phyloP scores from a whole-genome alignment of 2,113 vertebrate species.

The Heterocephalus glaber region DNA sequence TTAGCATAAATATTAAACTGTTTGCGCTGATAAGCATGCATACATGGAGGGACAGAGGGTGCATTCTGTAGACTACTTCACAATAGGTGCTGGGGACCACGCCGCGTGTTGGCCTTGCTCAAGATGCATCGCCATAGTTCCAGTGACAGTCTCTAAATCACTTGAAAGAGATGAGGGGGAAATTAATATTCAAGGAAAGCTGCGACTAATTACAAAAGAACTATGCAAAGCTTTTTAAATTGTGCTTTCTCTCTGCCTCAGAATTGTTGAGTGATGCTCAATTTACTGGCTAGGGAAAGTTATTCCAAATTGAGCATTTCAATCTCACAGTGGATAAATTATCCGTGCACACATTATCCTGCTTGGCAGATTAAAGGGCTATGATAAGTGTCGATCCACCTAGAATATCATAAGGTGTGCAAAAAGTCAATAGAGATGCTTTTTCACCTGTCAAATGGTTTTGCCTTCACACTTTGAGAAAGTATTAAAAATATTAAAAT shows the following conservation, averaged over 20 bases:
- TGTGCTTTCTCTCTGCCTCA: constrained; percentile 78
- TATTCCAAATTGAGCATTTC: constrained; percentile 78
- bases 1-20: constrained; percentile 93
- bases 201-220: constrained; percentile 82
- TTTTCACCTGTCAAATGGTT: constrained; percentile 66
- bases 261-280: constrained; percentile 71
- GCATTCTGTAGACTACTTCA: constrained; percentile 72
- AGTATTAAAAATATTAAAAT: constrained; percentile 22
- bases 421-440: constrained; percentile 74
- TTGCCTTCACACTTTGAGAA: constrained; percentile 43
- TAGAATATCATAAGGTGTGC: constrained; percentile 65
- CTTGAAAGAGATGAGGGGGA: constrained; percentile 72
- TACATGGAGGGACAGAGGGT: constrained; percentile 79
- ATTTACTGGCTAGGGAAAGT: constrained; percentile 73
- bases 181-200: constrained; percentile 83
- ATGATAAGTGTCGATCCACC: constrained; percentile 71
- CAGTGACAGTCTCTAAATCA: constrained; percentile 79
- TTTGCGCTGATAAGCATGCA: constrained; percentile 85
- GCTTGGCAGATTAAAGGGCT: constrained; percentile 81
- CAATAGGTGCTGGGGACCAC: constrained; percentile 76
- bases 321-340: constrained; percentile 78
- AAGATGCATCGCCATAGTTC: constrained; percentile 59
- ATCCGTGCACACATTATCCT: constrained; percentile 77
- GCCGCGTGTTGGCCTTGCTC: constrained; percentile 59
- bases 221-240: constrained; percentile 77